A percentile compares a stretch with the other conserved stretches of the same genome.
These are phyloP conservation scores for Toxotes chatareus DNA, from an alignment of 2,113 vertebrate species.

Conservation along the genomic window DNA sequence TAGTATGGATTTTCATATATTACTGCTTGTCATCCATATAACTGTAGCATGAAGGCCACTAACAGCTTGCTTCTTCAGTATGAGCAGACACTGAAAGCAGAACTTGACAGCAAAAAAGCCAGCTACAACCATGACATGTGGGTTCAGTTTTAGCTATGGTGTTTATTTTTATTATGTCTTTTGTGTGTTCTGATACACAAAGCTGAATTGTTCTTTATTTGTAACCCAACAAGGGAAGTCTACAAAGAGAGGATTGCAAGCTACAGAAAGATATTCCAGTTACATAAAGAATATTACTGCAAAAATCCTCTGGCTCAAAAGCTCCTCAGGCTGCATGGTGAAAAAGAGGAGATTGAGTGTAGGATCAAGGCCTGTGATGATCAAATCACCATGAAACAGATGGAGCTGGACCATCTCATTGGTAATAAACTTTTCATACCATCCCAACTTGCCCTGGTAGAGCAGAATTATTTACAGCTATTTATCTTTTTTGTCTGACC, in stretches of 20 bases:
- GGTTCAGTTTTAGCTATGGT: conserved; percentile 21
- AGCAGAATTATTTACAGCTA: conserved; percentile 23
- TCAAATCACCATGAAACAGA: conserved; percentile 73
- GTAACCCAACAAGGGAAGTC: conserved; percentile 67
- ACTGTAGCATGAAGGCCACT: conserved; percentile 72
- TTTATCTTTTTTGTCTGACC: conserved; percentile 46
- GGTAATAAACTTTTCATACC: conserved; percentile 62
- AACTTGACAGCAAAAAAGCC: conserved; percentile 73
- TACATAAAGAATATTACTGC: conserved; percentile 77
- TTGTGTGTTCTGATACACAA: not conserved
- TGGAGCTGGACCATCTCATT: conserved; percentile 59
- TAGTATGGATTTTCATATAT: not conserved
- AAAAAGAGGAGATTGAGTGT: conserved; percentile 76
- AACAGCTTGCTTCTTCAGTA: conserved; percentile 76
- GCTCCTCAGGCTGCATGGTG: conserved; percentile 72
- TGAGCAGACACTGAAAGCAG: conserved; percentile 76
- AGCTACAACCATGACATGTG: conserved; percentile 77
- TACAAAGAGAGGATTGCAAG: conserved; percentile 78
- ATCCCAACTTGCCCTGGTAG: conserved; percentile 1
- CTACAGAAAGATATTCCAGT: conserved; percentile 73
- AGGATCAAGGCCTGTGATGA: conserved; percentile 74
- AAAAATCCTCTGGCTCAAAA: conserved; percentile 75
- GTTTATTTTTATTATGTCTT: not conserved
- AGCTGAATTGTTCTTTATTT: conserved; percentile 31
- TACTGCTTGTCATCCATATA: conserved; percentile 22